Base-by-base conservation (phyloP, 2,113 vertebrate genomes). In the Leucosticte australis region DNA sequence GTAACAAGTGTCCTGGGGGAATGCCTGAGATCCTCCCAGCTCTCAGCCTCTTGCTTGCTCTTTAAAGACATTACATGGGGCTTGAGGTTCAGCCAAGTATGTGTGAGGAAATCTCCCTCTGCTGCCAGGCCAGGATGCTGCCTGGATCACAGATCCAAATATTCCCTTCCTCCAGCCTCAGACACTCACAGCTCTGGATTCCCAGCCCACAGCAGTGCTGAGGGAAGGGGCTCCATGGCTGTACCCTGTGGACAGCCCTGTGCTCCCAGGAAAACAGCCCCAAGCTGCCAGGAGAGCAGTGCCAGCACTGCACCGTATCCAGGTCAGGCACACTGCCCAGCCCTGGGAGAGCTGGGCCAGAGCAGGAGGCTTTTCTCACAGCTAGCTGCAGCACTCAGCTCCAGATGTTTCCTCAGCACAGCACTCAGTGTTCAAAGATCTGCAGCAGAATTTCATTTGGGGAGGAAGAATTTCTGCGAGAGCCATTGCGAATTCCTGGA, bases 61-160 rank as follows among this genome's bases (percentile, higher is more conserved):
- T 96, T 91, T 79, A 88, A 94, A 95, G 84, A 80, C 93, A 73
- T 95, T 95, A 91, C 90, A 62, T 6, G 35, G 75, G 46, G 35
- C 23, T 33, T 91, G 94, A 96, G 83, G 28, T 90, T 88, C 77
- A 90, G 96, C 90, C 95, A 96, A 96, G 59, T 39, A 83, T 57
- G 74, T 83, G 89, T 94, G 93, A 96, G 91, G 87, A 93, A 93
- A 95, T 89, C 94, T 95, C 87, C 68, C 42, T 49, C 75, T 62
- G 91, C 89, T 95, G 95, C 93, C 91, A 96, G 92, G 62, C 78
- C 96, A 94, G 90, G 91, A 95, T 74, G 91, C 89, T 95, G 87
- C 85, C 78, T 86, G 82, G 46, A 83, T 90, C 91, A 74, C 3
- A 0, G 39, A 85, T 77, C 78, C 82, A 96, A 85, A 49, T 10